phyloP scores from a whole-genome alignment of 1,140 invertebrate genomes.

The Drosophila azteca region DNA sequence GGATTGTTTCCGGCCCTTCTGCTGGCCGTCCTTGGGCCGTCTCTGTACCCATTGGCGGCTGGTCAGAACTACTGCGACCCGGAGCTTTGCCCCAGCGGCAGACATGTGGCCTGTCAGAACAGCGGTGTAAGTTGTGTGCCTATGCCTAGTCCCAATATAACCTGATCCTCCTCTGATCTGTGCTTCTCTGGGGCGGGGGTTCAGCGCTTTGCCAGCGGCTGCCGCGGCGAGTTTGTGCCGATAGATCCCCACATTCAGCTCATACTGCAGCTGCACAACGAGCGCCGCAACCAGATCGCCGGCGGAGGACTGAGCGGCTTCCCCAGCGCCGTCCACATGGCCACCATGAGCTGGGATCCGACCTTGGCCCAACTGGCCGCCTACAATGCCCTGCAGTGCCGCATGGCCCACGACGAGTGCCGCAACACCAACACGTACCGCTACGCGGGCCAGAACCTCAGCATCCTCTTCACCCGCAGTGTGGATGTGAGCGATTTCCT shows the following conservation, averaged over 20 bases:
- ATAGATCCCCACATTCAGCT: conserved; percentile 45
- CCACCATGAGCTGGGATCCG: conserved; percentile 62
- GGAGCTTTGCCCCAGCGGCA: conserved; percentile 43
- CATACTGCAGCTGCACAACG: conserved; percentile 64
- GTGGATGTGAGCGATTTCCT: conserved; percentile 37
- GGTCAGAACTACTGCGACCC: conserved; percentile 70
- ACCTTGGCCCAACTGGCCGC: conserved; percentile 57
- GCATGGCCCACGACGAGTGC: conserved; percentile 74
- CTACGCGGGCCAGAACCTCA: conserved; percentile 70
- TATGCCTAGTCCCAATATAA: not conserved
- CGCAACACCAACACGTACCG: conserved; percentile 70
- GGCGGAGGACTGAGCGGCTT: conserved; percentile 60
- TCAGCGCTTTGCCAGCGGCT: conserved; percentile 64
- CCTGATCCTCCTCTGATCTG: too few species aligned
- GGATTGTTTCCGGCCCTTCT: not conserved
- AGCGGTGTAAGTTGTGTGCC: conserved; percentile 57
- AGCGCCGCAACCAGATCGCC: conserved; percentile 62
- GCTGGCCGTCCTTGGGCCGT: not conserved
- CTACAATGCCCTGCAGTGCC: conserved; percentile 68
- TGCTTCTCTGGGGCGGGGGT: not conserved
- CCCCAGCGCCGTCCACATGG: conserved; percentile 63
- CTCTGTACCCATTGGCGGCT: not conserved
- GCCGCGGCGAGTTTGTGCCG: conserved; percentile 55
- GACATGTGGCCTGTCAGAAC: conserved; percentile 62
- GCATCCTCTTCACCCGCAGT: conserved; percentile 55